phyloP scores from a whole-genome alignment of 1,140 invertebrate species.

The Cydia splendana region DNA sequence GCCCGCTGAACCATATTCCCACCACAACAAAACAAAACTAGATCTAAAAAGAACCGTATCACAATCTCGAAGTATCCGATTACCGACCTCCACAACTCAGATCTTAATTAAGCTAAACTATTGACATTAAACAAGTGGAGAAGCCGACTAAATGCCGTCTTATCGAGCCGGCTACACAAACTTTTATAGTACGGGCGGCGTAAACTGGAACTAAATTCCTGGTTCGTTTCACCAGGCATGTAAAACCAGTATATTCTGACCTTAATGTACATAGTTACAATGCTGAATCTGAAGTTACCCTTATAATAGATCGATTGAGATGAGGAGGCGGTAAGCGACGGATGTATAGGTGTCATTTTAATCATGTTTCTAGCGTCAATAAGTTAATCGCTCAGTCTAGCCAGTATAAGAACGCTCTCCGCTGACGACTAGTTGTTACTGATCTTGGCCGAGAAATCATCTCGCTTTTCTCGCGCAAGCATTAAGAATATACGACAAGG shows the following conservation, averaged over 20 bases:
- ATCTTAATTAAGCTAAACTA: constrained; percentile 69
- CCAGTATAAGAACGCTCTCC: background rate
- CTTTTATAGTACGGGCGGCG: background rate
- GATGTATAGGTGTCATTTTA: background rate
- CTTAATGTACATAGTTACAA: no score
- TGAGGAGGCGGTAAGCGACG: background rate
- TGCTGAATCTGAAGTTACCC: no score
- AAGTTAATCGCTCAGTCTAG: background rate
- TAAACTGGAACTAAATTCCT: constrained; percentile 12
- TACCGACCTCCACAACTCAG: constrained; percentile 41
- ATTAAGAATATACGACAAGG: background rate
- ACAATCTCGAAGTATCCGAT: constrained; percentile 34
- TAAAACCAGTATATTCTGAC: background rate
- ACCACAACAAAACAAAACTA: constrained; percentile 1
- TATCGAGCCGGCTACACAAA: background rate
- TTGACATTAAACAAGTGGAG: constrained; percentile 48
- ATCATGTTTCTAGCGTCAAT: background rate
- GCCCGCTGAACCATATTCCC: background rate
- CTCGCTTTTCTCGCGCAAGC: background rate
- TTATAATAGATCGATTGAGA: no score
- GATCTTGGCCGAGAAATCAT: background rate
- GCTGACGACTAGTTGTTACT: no score
- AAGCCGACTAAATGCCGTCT: constrained; percentile 23
- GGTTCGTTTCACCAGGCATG: background rate
- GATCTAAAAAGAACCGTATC: constrained; percentile 15